These are phyloP conservation scores for Staurois parvus DNA, from an alignment of 2,797 vertebrate genomes.

Conservation along the genomic window DNA sequence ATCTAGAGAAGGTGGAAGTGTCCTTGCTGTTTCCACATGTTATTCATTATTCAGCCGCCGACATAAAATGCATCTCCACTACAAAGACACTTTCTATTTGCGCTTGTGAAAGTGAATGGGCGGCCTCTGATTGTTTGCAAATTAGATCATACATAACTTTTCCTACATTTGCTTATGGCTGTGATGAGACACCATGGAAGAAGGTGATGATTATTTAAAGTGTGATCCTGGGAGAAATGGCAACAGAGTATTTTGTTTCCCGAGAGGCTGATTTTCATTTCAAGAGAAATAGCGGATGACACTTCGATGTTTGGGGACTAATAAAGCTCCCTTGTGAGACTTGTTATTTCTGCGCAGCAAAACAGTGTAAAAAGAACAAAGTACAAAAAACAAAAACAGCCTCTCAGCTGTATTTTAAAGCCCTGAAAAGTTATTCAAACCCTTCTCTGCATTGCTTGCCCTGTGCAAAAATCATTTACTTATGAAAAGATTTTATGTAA, in stretches of 20 bases:
- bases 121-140: conserved; percentile 33
- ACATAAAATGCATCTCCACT: neutral
- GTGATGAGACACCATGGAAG: conserved; percentile 3
- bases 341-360: conserved; percentile 13
- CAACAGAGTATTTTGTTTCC: conserved; percentile 3
- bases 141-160: conserved; percentile 29
- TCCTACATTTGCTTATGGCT: neutral
- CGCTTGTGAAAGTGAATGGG: neutral
- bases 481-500: too few species aligned
- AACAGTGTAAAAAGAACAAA: neutral
- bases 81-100: conserved; percentile 21
- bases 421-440: neutral
- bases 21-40: conserved; percentile 6
- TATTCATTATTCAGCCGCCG: conserved; percentile 23
- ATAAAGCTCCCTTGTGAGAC: neutral
- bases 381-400: neutral
- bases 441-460: neutral
- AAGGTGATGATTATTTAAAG: conserved; percentile 20
- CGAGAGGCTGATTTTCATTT: conserved; percentile 34
- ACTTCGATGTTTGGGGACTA: conserved; percentile 18
- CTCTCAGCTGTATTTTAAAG: neutral
- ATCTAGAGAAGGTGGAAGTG: neutral
- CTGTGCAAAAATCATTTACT: too few species aligned
- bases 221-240: conserved; percentile 10
- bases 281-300: conserved; percentile 43